These are phyloP conservation scores for Pammene aurita DNA, from an alignment of 2,888 invertebrate genomes.

Conservation along the genomic window DNA sequence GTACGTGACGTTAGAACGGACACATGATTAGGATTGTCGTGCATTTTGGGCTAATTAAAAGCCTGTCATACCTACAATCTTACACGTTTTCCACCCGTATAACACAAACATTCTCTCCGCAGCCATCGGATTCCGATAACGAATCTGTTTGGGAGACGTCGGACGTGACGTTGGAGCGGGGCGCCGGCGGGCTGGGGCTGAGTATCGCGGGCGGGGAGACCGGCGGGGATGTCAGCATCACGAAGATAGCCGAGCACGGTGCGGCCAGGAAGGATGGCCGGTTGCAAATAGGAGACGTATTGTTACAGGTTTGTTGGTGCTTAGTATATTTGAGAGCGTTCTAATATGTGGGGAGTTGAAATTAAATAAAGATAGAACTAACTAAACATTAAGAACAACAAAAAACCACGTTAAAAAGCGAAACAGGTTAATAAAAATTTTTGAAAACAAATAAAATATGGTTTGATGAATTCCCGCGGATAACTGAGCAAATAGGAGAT, in stretches of 20 bases:
- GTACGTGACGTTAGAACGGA: slow-evolving; percentile 91
- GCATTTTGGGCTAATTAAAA: too few relatives aligned
- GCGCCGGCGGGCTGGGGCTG: slow-evolving; percentile 95
- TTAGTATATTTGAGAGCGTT: too few relatives aligned
- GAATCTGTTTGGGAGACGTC: slow-evolving; percentile 96
- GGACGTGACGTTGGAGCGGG: slow-evolving; percentile 94
- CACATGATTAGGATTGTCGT: too few relatives aligned
- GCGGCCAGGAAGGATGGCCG: slow-evolving; percentile 94
- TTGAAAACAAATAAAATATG: too few relatives aligned
- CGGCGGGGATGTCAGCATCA: slow-evolving; percentile 98
- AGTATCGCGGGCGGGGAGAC: slow-evolving; percentile 99
- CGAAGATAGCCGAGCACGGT: slow-evolving; percentile 96
- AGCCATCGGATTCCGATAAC: slow-evolving; percentile 71
- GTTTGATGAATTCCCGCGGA: too few relatives aligned
- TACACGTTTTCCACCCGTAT: not conserved
- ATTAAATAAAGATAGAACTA: too few relatives aligned
- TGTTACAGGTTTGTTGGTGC: slow-evolving; percentile 84
- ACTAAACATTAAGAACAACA: too few relatives aligned
- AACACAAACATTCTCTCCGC: slow-evolving; percentile 43
- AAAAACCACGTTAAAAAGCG: too few relatives aligned
- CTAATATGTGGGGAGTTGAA: too few relatives aligned
- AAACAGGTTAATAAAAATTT: too few relatives aligned
- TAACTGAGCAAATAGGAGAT: too few relatives aligned
- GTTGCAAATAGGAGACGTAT: slow-evolving; percentile 96
- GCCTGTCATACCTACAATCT: not conserved